phyloP scores from a whole-genome alignment of 2,888 invertebrate genomes.

The Meghimatium bilineatum region DNA sequence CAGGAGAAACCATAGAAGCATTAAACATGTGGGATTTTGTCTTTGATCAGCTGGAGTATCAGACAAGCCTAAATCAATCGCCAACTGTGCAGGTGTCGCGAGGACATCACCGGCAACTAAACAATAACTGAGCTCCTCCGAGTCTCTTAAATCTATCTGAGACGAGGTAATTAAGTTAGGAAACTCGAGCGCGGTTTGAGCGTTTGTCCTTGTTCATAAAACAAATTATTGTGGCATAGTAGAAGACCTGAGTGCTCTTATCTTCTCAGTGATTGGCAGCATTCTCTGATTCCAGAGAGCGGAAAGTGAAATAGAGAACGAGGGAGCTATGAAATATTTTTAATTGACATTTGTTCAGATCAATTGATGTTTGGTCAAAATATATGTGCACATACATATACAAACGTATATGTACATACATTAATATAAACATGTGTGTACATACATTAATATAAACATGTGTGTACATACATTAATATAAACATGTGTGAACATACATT shows the following conservation, averaged over 20 bases:
- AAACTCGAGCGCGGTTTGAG: background rate
- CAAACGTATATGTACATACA: no score
- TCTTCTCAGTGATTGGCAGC: background rate
- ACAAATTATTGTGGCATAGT: background rate
- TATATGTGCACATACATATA: no score
- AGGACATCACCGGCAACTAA: background rate
- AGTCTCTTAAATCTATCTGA: background rate
- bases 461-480: no score
- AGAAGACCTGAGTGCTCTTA: background rate
- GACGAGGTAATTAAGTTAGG: conserved; percentile 26
- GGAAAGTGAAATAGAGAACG: background rate
- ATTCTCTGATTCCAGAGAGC: background rate
- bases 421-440: no score
- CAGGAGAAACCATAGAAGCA: conserved; percentile 6
- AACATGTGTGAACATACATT: no score
- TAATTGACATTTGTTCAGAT: background rate
- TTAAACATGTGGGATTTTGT: conserved; percentile 14
- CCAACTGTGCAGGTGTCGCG: conserved; percentile 4
- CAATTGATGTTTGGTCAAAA: no score
- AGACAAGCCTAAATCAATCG: background rate
- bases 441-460: no score
- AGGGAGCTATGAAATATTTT: background rate
- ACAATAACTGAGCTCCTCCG: background rate
- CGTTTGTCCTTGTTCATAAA: background rate
- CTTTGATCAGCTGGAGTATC: conserved; percentile 11